These are phyloP conservation scores for Diadema setosum DNA, from an alignment of 35 echinoderm and acorn worm genomes.

Conservation along the genomic window DNA sequence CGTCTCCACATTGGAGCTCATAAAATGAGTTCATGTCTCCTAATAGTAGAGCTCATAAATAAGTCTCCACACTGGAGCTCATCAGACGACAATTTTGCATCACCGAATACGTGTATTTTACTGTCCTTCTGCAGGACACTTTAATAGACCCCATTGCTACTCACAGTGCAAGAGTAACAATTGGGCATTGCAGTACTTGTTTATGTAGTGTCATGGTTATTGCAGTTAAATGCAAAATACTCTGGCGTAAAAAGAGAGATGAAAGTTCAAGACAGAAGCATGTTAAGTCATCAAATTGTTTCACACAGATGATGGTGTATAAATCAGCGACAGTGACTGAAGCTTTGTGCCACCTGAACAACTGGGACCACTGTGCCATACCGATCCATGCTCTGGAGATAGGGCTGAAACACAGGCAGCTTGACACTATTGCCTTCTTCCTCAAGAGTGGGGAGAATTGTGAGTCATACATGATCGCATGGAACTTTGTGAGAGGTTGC, in stretches of 20 bases:
- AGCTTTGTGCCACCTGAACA: slow-evolving; percentile 65
- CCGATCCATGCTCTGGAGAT: slow-evolving; percentile 97
- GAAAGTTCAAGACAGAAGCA: no score
- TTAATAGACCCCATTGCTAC: no score
- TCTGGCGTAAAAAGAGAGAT: background rate
- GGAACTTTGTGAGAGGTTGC: background rate
- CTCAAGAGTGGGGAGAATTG: slow-evolving; percentile 92
- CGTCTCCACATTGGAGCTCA: no score
- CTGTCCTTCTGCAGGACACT: no score
- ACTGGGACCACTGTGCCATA: slow-evolving; percentile 91
- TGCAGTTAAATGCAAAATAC: background rate
- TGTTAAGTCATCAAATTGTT: no score
- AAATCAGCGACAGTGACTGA: slow-evolving; percentile 84
- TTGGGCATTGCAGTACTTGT: background rate
- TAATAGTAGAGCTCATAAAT: no score
- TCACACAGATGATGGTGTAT: slow-evolving; percentile 89
- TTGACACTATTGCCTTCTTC: slow-evolving; percentile 96
- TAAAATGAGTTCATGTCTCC: no score
- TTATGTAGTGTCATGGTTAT: background rate
- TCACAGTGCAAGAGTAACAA: background rate
- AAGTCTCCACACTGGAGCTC: no score
- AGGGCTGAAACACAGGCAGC: slow-evolving; percentile 84
- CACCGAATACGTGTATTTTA: no score
- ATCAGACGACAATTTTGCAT: no score
- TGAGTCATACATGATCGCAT: background rate